phyloP scores from a whole-genome alignment of 2,113 vertebrate genomes.

The Pogonocichla stellata region DNA sequence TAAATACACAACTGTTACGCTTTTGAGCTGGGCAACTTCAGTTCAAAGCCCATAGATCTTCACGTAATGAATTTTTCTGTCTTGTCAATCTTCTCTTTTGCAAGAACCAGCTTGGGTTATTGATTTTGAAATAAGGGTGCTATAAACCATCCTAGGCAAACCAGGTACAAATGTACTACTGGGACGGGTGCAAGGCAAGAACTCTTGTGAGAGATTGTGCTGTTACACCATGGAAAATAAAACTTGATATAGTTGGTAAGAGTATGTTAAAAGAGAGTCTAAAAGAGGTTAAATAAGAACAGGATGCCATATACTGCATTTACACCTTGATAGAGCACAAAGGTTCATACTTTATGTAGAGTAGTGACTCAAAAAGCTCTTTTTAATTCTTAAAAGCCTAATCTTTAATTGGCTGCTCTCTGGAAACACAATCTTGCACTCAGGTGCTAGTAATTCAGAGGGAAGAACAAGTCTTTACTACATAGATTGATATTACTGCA shows the following conservation, averaged over 20 bases:
- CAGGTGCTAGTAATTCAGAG: neutral
- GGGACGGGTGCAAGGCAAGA: neutral
- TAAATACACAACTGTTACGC: neutral
- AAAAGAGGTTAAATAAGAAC: neutral
- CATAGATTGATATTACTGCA: neutral
- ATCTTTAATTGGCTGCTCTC: neutral
- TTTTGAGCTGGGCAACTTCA: neutral
- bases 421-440: neutral
- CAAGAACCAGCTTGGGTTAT: neutral
- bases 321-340: neutral
- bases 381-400: neutral
- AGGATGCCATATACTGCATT: neutral
- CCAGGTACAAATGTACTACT: neutral
- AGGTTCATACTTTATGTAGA: neutral
- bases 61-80: neutral
- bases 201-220: neutral
- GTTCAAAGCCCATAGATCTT: neutral
- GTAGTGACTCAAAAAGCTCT: neutral
- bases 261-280: neutral
- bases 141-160: neutral
- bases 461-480: neutral
- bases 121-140: neutral
- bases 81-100: neutral
- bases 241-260: neutral
- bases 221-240: neutral